Conservation (phyloP, 1,140 invertebrate genomes). For the Asbolus verrucosus region DNA sequence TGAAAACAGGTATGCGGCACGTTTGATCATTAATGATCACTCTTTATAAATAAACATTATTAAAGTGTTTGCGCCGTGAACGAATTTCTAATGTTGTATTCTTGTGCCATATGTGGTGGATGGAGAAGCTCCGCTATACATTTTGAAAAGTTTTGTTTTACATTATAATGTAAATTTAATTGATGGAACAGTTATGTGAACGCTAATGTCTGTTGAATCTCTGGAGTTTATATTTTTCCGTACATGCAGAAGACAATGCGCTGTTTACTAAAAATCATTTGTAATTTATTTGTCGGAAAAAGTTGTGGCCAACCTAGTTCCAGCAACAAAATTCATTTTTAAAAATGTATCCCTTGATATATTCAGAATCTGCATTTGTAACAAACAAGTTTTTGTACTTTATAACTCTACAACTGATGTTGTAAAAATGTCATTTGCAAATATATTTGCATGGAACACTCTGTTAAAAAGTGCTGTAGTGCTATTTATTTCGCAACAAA, state of each 20-base stretch:
- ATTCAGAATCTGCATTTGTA: conserved; percentile 22
- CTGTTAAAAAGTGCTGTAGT: conserved; percentile 1
- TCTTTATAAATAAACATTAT: no score
- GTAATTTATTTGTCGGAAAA: conserved; percentile 1
- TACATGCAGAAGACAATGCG: no score
- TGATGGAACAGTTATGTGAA: no score
- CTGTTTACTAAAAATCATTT: conserved; percentile 16
- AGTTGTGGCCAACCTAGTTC: conserved; percentile 5
- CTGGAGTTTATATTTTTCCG: no score
- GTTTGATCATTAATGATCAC: no score
- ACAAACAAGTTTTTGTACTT: conserved; percentile 32
- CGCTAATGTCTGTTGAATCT: no score
- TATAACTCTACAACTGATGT: conserved; percentile 30
- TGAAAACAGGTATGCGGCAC: no score
- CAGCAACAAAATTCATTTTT: conserved; percentile 22
- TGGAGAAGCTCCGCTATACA: no score
- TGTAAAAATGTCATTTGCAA: conserved; percentile 34
- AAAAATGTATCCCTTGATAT: conserved; percentile 19
- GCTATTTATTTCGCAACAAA: conserved; percentile 24
- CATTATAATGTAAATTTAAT: no score
- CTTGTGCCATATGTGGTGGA: no score
- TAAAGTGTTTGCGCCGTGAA: no score
- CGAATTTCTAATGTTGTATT: background rate
- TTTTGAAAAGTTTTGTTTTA: no score
- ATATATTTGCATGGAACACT: conserved; percentile 23